Base-by-base conservation (phyloP, 2,797 vertebrate genomes). In the Sebastes itinus region DNA sequence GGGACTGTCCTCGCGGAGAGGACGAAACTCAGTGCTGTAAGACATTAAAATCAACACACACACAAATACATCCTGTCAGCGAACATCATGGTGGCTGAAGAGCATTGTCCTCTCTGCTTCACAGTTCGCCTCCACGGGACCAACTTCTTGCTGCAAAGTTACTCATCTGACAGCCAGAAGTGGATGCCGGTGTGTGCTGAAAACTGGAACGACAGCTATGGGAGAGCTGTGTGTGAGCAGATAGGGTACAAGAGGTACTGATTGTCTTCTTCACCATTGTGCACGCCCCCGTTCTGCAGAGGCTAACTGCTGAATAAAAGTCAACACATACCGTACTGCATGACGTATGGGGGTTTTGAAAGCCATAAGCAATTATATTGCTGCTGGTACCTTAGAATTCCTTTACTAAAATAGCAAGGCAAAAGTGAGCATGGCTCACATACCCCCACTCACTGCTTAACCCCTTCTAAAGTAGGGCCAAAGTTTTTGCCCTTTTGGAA, bases 1-100 rank as follows among this genome's bases (percentile, higher is more conserved):
- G 0, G 0, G 87, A 99, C 75, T 99, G 98, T 81, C 75, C 94
- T 2, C 6, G 85, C 0, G 96, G 96, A 30, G 95, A 97, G 81
- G 98, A 98, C 20, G 97, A 99, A 92, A 83, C 86, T 13, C 89
- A 88, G 0, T 98, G 98, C 81, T 97, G 98, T 99, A 90, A 95
- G 96, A 92, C 23, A 22, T 59, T 61, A 12, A 23, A 32, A 35
- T 32, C 3, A 14, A 22, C 5, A 13, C n/a, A 9, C 22, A 30
- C 1, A 23, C 1, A 30, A 1, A 46, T 9, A 54, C 27, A 14
- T 12, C 4, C 11, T 20, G 9, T 66, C 16, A 8, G 9, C 35
- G 2, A 28, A 0, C 10, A n/a, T 20, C 4, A 7, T 1, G 14
- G 22, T 7, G 12, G 25, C 14, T 42, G 13, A 66, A 49, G 1